Evolutionary conservation across 1,140 invertebrate species (phyloP).

Genomic region (Heliconius himera): DNA sequence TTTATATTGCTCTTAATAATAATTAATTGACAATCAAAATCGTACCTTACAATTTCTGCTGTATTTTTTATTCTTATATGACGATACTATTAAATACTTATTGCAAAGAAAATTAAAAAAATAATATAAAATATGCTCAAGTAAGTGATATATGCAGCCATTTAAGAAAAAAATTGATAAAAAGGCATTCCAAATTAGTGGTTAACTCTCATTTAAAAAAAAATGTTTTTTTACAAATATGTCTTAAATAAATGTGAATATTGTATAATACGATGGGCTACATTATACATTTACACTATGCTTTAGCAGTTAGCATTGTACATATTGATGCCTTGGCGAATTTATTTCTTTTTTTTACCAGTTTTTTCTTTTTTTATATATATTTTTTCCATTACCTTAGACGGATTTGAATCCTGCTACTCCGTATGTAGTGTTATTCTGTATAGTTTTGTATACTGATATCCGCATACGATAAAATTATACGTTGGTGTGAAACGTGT

Average conservation of each 20-base stretch:
- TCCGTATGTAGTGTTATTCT: conserved; percentile 19
- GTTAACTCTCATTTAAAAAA: background rate
- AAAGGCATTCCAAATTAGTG: conserved; percentile 9
- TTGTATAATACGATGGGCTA: conserved; percentile 27
- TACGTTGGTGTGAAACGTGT: conserved; percentile 4
- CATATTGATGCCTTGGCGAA: conserved; percentile 20
- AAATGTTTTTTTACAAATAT: background rate
- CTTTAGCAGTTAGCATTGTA: conserved; percentile 24
- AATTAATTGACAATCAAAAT: background rate
- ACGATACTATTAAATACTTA: background rate
- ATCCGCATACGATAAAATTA: background rate
- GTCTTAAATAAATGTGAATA: conserved; percentile 27
- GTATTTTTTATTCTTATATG: background rate
- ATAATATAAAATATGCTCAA: background rate
- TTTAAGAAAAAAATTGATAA: background rate
- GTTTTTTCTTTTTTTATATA: conserved; percentile 16
- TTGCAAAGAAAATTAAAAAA: background rate
- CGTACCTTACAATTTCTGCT: background rate
- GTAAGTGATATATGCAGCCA: conserved; percentile 10
- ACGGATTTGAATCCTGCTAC: conserved; percentile 13
- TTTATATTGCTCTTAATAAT: background rate
- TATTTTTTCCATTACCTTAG: background rate
- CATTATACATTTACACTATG: conserved; percentile 12
- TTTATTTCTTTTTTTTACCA: conserved; percentile 24
- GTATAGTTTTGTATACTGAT: conserved; percentile 12